phyloP scores from a whole-genome alignment of 2,797 vertebrate species.

The Mormyrops attenuatus region DNA sequence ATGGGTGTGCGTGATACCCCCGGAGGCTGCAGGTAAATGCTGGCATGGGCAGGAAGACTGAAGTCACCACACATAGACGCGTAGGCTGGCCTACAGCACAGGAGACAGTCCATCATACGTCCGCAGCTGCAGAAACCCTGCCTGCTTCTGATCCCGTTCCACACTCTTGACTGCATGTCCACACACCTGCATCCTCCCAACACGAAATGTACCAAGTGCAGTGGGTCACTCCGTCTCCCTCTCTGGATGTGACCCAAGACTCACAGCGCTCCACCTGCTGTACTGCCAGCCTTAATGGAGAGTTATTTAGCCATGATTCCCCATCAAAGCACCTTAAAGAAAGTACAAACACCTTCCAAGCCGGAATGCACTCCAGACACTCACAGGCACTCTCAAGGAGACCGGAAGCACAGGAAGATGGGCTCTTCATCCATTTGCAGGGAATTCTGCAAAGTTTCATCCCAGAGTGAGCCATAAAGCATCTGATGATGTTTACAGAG shows the following conservation, averaged over 20 bases:
- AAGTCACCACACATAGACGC: not conserved
- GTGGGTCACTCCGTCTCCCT: not conserved
- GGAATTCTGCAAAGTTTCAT: not conserved
- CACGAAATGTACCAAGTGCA: not conserved
- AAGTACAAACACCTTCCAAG: not conserved
- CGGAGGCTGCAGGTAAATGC: not conserved
- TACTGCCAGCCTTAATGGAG: not conserved
- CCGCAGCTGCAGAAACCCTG: not conserved
- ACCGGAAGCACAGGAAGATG: not conserved
- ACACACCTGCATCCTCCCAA: not conserved
- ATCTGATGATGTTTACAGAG: not conserved
- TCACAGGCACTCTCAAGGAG: not conserved
- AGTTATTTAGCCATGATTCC: not conserved
- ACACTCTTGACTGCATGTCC: not conserved
- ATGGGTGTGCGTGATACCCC: not conserved
- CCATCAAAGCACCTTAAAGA: not conserved
- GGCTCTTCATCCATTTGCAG: not conserved
- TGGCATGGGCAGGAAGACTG: not conserved
- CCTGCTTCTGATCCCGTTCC: not conserved
- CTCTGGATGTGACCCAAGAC: not conserved
- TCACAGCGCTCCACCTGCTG: not conserved
- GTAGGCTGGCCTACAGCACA: not conserved
- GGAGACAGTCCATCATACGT: not conserved
- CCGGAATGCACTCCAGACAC: not conserved
- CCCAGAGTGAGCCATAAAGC: not conserved